Percentiles rank a stretch among this genome's conserved stretches.
Conservation (phyloP, 2,113 vertebrate species). For the Sakesphorus luctuosus region DNA sequence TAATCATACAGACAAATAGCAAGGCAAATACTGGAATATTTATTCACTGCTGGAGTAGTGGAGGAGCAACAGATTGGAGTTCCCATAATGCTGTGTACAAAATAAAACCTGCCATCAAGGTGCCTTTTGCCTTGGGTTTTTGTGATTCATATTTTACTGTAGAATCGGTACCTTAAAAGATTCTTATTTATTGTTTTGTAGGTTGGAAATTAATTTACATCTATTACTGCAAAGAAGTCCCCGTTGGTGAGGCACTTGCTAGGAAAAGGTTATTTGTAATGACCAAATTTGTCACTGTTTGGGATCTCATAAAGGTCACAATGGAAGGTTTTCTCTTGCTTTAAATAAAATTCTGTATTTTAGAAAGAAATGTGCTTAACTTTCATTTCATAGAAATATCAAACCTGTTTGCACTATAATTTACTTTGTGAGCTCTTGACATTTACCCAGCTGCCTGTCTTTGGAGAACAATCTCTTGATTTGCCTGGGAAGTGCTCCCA, state of each 20-base stretch:
- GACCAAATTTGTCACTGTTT: slow-evolving; percentile 86
- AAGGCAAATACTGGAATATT: neutral
- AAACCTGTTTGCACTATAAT: slow-evolving; percentile 84
- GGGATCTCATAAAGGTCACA: slow-evolving; percentile 83
- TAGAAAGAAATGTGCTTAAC: slow-evolving; percentile 81
- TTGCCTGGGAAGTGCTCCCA: slow-evolving; percentile 55
- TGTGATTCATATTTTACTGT: neutral
- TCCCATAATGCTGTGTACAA: neutral
- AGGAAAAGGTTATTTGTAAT: slow-evolving; percentile 86
- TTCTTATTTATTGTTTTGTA: slow-evolving; percentile 62
- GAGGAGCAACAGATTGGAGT: rapidly evolving
- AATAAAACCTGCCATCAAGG: neutral
- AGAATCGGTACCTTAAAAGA: slow-evolving; percentile 37
- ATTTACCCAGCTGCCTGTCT: slow-evolving; percentile 84
- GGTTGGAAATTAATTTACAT: slow-evolving; percentile 76
- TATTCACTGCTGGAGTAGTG: neutral
- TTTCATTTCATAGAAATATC: slow-evolving; percentile 88
- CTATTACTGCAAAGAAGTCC: slow-evolving; percentile 68
- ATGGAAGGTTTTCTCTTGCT: slow-evolving; percentile 77
- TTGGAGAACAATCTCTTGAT: slow-evolving; percentile 79
- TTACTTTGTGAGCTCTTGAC: slow-evolving; percentile 83
- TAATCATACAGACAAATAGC: neutral
- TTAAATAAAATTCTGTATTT: slow-evolving; percentile 86
- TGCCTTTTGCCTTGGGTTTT: neutral
- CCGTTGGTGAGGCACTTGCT: slow-evolving; percentile 64